Percentiles rank a stretch among this genome's conserved stretches.
phyloP scores from a whole-genome alignment of 1,140 invertebrate species.

The Monochamus saltuarius region DNA sequence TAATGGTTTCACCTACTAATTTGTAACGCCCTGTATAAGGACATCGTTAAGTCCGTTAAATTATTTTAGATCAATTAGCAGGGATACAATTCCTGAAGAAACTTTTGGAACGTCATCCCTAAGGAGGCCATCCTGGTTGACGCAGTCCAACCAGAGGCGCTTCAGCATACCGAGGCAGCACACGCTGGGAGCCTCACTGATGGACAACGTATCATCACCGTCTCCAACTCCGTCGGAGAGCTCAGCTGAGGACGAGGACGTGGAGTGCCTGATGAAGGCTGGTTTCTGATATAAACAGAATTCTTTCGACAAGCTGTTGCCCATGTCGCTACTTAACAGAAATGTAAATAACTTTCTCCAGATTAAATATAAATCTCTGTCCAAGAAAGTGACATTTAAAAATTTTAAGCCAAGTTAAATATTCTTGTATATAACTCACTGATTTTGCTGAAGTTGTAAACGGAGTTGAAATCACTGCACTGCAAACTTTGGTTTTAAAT shows the following conservation, averaged over 20 bases:
- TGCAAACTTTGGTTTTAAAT: too few species aligned
- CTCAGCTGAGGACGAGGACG: slow-evolving; percentile 43
- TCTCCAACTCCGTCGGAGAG: slow-evolving; percentile 37
- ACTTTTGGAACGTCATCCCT: slow-evolving; percentile 34
- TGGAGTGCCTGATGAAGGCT: slow-evolving; percentile 48
- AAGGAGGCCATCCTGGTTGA: slow-evolving; percentile 44
- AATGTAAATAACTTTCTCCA: not conserved
- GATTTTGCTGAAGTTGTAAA: too few species aligned
- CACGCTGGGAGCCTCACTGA: slow-evolving; percentile 42
- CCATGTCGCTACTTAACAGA: not conserved
- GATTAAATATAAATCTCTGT: not conserved
- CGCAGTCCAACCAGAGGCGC: slow-evolving; percentile 31
- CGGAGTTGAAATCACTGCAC: too few species aligned
- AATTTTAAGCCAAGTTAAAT: too few species aligned
- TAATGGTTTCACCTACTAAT: too few species aligned
- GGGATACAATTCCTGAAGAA: slow-evolving; percentile 50
- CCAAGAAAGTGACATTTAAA: slow-evolving; percentile 2
- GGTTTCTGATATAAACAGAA: slow-evolving; percentile 38
- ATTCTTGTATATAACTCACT: too few species aligned
- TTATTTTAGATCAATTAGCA: slow-evolving; percentile 44
- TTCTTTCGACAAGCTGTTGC: slow-evolving; percentile 1
- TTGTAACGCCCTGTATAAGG: too few species aligned
- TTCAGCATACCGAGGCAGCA: slow-evolving; percentile 37
- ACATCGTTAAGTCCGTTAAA: not conserved
- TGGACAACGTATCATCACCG: slow-evolving; percentile 46